Conservation (phyloP, 2,888 invertebrate species). For the Ophion obscuratus region DNA sequence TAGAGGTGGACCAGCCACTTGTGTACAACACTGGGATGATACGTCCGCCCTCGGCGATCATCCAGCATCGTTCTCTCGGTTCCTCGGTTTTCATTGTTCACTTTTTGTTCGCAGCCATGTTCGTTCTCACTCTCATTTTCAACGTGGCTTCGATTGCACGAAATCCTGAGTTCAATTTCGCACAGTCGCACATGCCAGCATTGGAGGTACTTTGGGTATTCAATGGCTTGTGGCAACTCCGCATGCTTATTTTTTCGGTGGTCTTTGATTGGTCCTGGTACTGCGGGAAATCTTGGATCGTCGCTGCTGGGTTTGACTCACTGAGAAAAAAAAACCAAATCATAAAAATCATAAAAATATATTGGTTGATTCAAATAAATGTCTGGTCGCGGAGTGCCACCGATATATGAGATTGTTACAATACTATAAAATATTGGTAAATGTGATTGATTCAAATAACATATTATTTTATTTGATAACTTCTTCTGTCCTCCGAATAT, state of each 20-base stretch:
- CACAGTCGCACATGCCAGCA: not conserved
- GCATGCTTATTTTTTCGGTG: not conserved
- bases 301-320: slow-evolving; percentile 28
- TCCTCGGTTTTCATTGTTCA: slow-evolving; percentile 26
- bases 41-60: slow-evolving; percentile 68
- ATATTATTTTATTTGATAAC: too few relatives aligned
- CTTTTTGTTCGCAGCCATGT: slow-evolving; percentile 51
- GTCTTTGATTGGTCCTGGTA: slow-evolving; percentile 7
- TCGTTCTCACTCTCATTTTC: slow-evolving; percentile 43
- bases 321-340: too few relatives aligned
- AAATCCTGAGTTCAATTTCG: slow-evolving; percentile 16
- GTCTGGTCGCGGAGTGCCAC: too few relatives aligned
- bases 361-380: too few relatives aligned
- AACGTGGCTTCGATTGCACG: slow-evolving; percentile 49
- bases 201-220: too few relatives aligned
- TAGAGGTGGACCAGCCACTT: slow-evolving; percentile 57
- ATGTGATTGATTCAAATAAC: too few relatives aligned
- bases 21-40: slow-evolving; percentile 62
- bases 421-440: too few relatives aligned
- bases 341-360: too few relatives aligned
- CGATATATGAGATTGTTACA: too few relatives aligned
- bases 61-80: slow-evolving; percentile 58
- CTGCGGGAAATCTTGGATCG: slow-evolving; percentile 47
- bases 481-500: too few relatives aligned
- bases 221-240: too few relatives aligned